Base-by-base conservation (phyloP, 2,888 invertebrate genomes). In the Parascotia fuliginaria region DNA sequence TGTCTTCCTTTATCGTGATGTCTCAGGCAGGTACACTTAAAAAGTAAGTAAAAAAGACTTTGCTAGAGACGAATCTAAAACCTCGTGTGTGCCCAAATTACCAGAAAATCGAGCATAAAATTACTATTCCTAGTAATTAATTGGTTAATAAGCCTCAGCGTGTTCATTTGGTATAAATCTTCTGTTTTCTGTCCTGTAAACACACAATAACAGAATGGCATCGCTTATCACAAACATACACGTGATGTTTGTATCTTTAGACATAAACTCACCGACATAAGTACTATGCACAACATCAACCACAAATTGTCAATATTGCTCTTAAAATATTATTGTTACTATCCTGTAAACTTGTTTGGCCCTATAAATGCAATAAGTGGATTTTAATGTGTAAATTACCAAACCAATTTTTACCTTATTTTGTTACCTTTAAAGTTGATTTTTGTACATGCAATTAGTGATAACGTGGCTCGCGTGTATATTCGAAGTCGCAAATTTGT, bases 401-500 rank as follows among this genome's bases (percentile, higher is more conserved):
- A 57, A 19, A n/a, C 11, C 7, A 64, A 46, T 64, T 37, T 46
- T 9, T 41, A 43, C 51, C 56, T 37, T 70, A 4, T n/a, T 0
- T 0, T 2, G 0, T 2, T 12, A 2, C 0, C 0, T 1, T 33
- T 63, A 73, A 47, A 43, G 69, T 67, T 9, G 27, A 42, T 59
- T 67, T 64, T 75, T 22, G 47, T 11, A 15, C 65, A 46, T 2
- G 28, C 1, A 34, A 12, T 16, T 13, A 9, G 45, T 13, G 28
- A 40, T 62, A 44, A 54, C 57, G 51, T 47, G 63, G 69, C 64
- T 85, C 63, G 87, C 86, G 85, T 84, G 86, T 77, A 73, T 70
- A 75, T 73, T 62, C 68, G 60, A 74, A 75, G 74, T 78, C 74
- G 75, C 81, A 77, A 85, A 87, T 88, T 87, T 78, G 84, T 85